A percentile compares a stretch with the other conserved stretches of the same genome.
These are phyloP conservation scores for Scomberomorus guttatus DNA, from an alignment of 2,797 vertebrate genomes.

Conservation along the genomic window DNA sequence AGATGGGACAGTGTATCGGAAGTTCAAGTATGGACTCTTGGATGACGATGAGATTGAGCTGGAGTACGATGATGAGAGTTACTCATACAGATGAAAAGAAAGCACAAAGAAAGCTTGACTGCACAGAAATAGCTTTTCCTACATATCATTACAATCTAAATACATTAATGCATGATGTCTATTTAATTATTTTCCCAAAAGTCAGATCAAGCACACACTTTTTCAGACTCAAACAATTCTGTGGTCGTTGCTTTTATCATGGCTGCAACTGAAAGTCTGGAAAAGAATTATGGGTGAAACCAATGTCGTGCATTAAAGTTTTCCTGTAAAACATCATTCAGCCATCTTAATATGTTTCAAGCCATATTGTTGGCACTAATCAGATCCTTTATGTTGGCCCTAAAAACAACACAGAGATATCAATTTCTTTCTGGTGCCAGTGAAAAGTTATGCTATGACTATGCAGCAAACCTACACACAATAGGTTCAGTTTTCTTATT, in stretches of 20 bases:
- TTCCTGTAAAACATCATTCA: neutral
- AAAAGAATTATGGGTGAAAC: neutral
- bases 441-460: too few relatives aligned
- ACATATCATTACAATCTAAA: neutral
- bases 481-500: neutral
- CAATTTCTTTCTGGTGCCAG: neutral
- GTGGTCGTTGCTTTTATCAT: neutral
- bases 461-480: neutral
- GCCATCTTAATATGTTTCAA: neutral
- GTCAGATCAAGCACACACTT: neutral
- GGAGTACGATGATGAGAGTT: conserved; percentile 96
- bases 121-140: neutral
- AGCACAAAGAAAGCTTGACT: neutral
- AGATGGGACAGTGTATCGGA: conserved; percentile 93
- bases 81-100: conserved; percentile 73
- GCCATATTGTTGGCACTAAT: neutral
- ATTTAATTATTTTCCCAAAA: neutral
- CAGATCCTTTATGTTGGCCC: neutral
- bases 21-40: conserved; percentile 93
- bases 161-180: neutral
- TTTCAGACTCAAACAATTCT: neutral
- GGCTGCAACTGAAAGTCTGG: neutral
- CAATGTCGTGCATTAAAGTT: neutral
- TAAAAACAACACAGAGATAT: neutral
- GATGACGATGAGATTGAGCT: conserved; percentile 92